Conservation (phyloP, 2,113 vertebrate species). For the Xerus inauris region DNA sequence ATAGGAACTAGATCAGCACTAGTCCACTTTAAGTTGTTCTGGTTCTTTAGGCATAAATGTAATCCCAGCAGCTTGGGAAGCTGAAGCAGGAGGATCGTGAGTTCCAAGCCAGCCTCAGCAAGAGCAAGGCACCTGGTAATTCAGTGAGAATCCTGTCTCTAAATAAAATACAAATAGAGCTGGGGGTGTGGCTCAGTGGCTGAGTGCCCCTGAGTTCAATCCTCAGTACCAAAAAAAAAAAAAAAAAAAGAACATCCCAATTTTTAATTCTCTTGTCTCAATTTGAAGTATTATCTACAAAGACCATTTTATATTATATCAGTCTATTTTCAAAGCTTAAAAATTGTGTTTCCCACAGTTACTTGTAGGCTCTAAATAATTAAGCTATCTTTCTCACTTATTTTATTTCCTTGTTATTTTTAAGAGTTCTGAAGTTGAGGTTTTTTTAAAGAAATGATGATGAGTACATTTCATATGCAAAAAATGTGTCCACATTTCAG, state of each 20-base stretch:
- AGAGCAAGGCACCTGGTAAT: too few relatives aligned
- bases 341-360: constrained; percentile 7
- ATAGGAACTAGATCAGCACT: background rate
- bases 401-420: constrained; percentile 45
- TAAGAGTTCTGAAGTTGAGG: constrained; percentile 46
- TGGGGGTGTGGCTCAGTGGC: too few relatives aligned
- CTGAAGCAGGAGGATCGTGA: too few relatives aligned
- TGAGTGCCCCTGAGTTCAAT: too few relatives aligned
- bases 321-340: constrained; percentile 21
- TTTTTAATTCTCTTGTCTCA: background rate
- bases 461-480: constrained; percentile 10
- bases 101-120: too few relatives aligned
- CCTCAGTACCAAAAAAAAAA: too few relatives aligned
- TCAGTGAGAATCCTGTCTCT: too few relatives aligned
- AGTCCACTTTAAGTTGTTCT: background rate
- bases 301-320: constrained; percentile 1
- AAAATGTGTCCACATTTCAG: constrained; percentile 46
- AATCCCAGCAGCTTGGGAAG: too few relatives aligned
- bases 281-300: background rate
- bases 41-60: constrained; percentile 28
- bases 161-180: too few relatives aligned
- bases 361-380: constrained; percentile 21
- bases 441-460: constrained; percentile 59
- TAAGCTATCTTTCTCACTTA: background rate
- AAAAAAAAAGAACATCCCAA: background rate